Conservation (phyloP, 2,113 vertebrate genomes). For the Muntiacus muntjak region DNA sequence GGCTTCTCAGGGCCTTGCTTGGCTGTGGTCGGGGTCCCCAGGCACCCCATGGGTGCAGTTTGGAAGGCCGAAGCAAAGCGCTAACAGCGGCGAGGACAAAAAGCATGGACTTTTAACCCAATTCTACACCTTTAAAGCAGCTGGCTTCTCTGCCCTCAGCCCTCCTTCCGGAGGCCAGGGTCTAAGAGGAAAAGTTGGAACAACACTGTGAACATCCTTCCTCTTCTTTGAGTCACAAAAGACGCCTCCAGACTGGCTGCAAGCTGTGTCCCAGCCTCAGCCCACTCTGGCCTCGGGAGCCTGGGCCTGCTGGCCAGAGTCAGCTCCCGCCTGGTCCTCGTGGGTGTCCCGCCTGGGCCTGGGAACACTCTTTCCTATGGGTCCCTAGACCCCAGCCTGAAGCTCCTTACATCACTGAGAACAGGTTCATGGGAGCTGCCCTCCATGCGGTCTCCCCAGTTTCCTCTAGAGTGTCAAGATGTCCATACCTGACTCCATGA, state of each 20-base stretch:
- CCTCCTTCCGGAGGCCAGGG: background rate
- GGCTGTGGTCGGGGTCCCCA: fast-evolving
- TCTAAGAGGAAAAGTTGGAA: too few species aligned
- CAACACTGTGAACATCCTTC: background rate
- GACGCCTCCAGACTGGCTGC: fast-evolving
- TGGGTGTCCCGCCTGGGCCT: fast-evolving
- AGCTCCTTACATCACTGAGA: background rate
- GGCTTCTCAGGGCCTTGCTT: background rate
- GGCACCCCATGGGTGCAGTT: background rate
- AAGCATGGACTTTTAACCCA: background rate
- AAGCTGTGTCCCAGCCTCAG: background rate
- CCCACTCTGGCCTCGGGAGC: background rate
- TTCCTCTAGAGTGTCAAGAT: background rate
- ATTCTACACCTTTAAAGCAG: too few species aligned
- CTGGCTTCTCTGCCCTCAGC: background rate
- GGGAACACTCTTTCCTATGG: fast-evolving
- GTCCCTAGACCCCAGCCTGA: background rate
- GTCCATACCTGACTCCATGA: fast-evolving
- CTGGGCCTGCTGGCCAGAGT: background rate
- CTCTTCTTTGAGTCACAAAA: background rate
- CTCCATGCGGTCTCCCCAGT: fast-evolving
- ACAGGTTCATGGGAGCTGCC: background rate
- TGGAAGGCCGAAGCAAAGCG: background rate
- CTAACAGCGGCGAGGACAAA: too few species aligned
- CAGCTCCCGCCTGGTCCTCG: background rate